Evolutionary conservation across 2,797 vertebrate species (phyloP).

Genomic region (Sciurus carolinensis): DNA sequence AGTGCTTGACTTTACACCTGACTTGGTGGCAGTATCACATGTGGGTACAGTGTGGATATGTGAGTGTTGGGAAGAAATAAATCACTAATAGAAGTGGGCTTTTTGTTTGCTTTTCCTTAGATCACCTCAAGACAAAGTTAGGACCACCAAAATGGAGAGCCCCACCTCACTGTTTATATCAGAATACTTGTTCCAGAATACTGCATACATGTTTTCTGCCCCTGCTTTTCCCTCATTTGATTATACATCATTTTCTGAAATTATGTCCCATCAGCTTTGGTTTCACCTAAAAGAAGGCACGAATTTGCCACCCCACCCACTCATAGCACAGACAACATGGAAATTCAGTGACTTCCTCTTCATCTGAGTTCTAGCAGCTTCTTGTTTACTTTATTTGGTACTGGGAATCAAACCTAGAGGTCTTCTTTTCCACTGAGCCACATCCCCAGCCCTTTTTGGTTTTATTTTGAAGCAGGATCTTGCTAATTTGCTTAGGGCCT

Average conservation of each 20-base stretch:
- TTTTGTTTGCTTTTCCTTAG: neutral
- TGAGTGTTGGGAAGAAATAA: slow-evolving; percentile 16
- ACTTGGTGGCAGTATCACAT: neutral
- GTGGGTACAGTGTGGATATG: neutral
- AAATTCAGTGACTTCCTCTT: neutral
- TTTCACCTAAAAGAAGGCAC: slow-evolving; percentile 44
- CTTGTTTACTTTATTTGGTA: neutral
- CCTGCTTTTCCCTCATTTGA: slow-evolving; percentile 12
- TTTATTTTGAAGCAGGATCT: too few species aligned
- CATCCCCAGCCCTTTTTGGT: too few species aligned
- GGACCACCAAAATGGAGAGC: neutral
- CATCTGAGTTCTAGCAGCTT: neutral
- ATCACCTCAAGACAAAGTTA: slow-evolving; percentile 44
- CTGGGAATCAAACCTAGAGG: too few species aligned
- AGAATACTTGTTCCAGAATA: slow-evolving; percentile 18
- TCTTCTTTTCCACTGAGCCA: too few species aligned
- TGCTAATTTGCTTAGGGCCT: too few species aligned
- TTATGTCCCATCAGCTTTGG: neutral
- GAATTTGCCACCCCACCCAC: neutral
- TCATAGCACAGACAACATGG: neutral
- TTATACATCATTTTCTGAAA: neutral
- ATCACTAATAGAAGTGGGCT: neutral
- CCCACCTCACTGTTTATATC: neutral
- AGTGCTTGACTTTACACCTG: neutral
- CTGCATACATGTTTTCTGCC: neutral